Evolutionary conservation across 2,888 invertebrate genomes (phyloP).

Genomic region (Drosophila infuscata): DNA sequence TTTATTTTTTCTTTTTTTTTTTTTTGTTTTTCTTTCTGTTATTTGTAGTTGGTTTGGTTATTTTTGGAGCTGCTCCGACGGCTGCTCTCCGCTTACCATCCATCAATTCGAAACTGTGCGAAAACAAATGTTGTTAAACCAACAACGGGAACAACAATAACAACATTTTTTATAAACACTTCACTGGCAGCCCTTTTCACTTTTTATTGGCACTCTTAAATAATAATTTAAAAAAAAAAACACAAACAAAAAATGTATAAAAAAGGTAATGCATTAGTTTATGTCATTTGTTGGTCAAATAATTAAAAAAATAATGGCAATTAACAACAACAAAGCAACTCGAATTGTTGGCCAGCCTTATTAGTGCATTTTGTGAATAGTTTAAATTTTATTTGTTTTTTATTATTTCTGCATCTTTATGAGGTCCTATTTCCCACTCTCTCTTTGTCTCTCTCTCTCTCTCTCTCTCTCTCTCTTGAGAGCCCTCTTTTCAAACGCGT

Average conservation of each 20-base stretch:
- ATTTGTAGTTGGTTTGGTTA: not conserved
- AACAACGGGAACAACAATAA: slow-evolving; percentile 8
- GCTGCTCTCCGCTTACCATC: slow-evolving; percentile 18
- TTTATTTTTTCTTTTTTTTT: too few species aligned
- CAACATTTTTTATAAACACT: slow-evolving; percentile 24
- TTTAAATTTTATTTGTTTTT: not conserved
- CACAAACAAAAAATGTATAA: slow-evolving; percentile 9
- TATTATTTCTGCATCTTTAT: not conserved
- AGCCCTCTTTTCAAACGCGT: slow-evolving; percentile 63
- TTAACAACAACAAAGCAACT: slow-evolving; percentile 11
- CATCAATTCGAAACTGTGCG: slow-evolving; percentile 27
- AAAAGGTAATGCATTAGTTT: slow-evolving; percentile 9
- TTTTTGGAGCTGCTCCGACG: not conserved
- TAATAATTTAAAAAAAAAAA: slow-evolving; percentile 3
- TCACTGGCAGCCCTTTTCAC: slow-evolving; percentile 47
- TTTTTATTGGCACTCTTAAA: slow-evolving; percentile 42
- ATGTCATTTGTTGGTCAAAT: slow-evolving; percentile 13
- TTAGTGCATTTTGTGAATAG: not conserved
- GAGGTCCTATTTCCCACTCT: not conserved
- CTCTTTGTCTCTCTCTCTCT: not conserved
- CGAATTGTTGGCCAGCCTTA: not conserved
- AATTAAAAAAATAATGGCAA: slow-evolving; percentile 4
- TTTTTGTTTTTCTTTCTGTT: not conserved
- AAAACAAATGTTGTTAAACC: slow-evolving; percentile 13
- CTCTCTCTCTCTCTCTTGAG: not conserved